These are phyloP conservation scores for Aleiodes leptofemur DNA, from an alignment of 2,888 invertebrate genomes.

Conservation along the genomic window DNA sequence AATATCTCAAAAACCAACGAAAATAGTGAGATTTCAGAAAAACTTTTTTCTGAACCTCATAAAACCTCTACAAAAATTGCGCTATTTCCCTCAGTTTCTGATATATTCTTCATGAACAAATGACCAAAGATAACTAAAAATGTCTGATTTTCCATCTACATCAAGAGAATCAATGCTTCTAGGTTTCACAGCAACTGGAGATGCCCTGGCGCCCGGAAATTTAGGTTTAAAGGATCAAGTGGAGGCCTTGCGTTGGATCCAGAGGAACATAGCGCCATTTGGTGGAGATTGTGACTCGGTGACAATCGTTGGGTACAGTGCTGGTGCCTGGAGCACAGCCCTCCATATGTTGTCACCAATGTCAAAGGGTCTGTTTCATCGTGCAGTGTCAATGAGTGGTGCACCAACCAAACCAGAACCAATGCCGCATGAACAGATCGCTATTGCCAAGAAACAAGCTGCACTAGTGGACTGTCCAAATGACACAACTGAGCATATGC, in stretches of 20 bases:
- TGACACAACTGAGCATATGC: constrained; percentile 76
- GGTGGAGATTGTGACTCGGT: constrained; percentile 81
- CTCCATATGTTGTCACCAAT: constrained; percentile 78
- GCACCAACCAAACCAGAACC: constrained; percentile 78
- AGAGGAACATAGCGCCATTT: constrained; percentile 80
- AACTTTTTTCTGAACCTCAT: no score
- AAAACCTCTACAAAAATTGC: no score
- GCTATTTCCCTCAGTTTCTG: no score
- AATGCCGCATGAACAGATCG: constrained; percentile 76
- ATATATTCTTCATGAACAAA: no score
- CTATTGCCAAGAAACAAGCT: constrained; percentile 81
- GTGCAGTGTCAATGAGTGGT: constrained; percentile 83
- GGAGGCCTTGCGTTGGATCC: constrained; percentile 80
- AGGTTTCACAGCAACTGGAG: constrained; percentile 81
- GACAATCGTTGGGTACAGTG: constrained; percentile 79
- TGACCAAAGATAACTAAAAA: no score
- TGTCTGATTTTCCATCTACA: no score
- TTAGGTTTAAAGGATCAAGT: constrained; percentile 84
- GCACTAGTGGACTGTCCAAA: constrained; percentile 78
- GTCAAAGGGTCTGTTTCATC: constrained; percentile 82
- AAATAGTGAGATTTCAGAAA: no score
- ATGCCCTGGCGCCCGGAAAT: constrained; percentile 81
- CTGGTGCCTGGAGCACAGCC: constrained; percentile 73
- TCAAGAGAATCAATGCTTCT: constrained; percentile 43
- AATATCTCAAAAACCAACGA: no score